These are phyloP conservation scores for Keiferia lycopersicella DNA, from an alignment of 2,888 invertebrate species.

Conservation along the genomic window DNA sequence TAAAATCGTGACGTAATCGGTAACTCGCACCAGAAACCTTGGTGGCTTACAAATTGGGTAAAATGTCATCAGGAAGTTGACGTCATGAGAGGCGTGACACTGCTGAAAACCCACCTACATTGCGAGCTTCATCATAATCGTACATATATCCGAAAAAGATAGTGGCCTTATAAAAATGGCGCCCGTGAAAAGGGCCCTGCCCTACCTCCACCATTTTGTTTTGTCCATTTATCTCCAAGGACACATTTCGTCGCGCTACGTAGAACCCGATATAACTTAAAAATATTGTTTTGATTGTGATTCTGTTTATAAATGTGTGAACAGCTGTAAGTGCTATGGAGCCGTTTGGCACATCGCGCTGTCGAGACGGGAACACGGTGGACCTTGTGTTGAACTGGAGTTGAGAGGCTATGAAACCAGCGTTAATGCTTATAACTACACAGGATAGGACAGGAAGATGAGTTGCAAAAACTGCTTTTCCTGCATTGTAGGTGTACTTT, in stretches of 20 bases:
- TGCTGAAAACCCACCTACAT: background rate
- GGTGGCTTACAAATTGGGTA: slow-evolving; percentile 4
- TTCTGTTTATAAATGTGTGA: slow-evolving; percentile 10
- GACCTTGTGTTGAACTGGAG: slow-evolving; percentile 16
- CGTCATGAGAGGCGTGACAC: slow-evolving; percentile 3
- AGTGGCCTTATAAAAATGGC: too few species aligned
- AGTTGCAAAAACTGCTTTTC: too few species aligned
- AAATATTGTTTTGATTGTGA: background rate
- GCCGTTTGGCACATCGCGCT: slow-evolving; percentile 1
- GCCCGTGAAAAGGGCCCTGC: too few species aligned
- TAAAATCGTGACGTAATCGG: too few species aligned
- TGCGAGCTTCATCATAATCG: background rate
- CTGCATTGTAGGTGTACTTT: too few species aligned
- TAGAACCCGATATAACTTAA: background rate
- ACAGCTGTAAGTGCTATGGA: slow-evolving; percentile 4
- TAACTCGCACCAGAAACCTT: background rate
- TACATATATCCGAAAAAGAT: too few species aligned
- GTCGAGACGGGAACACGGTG: background rate
- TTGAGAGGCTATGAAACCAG: background rate
- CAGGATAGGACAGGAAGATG: too few species aligned
- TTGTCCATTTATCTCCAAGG: too few species aligned
- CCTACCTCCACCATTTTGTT: too few species aligned
- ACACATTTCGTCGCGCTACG: too few species aligned
- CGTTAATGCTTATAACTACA: too few species aligned
- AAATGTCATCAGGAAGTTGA: slow-evolving; percentile 18